Percentiles rank a stretch among this genome's conserved stretches.
Conservation (phyloP, 2,113 vertebrate species). For the Salvelinus sp. region DNA sequence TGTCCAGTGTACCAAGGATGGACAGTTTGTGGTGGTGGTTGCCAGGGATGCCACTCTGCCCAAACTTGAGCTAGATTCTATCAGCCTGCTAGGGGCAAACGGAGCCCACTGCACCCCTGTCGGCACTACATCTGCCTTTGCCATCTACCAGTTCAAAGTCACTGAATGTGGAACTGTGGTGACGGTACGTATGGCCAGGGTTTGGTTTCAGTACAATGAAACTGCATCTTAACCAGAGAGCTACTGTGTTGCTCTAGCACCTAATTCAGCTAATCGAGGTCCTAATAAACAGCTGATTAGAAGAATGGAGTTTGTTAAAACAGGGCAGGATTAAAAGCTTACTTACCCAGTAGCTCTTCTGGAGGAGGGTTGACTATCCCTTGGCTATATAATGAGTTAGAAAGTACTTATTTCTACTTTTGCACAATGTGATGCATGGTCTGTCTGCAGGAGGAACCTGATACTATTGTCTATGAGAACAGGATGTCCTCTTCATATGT, state of each 20-base stretch:
- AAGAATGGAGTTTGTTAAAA: too few species aligned
- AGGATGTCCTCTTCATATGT: constrained; percentile 60
- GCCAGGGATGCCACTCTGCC: constrained; percentile 61
- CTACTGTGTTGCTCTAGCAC: too few species aligned
- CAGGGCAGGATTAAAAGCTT: too few species aligned
- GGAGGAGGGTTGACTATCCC: too few species aligned
- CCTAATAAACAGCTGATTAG: too few species aligned
- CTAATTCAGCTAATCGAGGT: too few species aligned
- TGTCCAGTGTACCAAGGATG: constrained; percentile 69
- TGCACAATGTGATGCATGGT: neutral
- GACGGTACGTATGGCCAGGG: constrained; percentile 38
- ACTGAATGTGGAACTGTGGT: constrained; percentile 59
- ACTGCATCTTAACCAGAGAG: too few species aligned
- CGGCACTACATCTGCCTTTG: constrained; percentile 60
- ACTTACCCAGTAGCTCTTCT: too few species aligned
- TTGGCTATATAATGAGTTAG: neutral
- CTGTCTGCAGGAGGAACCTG: constrained; percentile 58
- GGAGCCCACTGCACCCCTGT: constrained; percentile 41
- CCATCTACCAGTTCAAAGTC: constrained; percentile 66
- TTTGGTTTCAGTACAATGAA: too few species aligned
- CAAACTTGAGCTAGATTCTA: constrained; percentile 44
- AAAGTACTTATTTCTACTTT: neutral
- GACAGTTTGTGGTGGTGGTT: constrained; percentile 65
- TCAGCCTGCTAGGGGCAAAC: constrained; percentile 34
- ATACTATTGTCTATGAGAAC: constrained; percentile 68